Percentiles rank a stretch among this genome's conserved stretches.
Conservation (phyloP, 1,140 invertebrate species). For the Drosophila pseudoobscura region DNA sequence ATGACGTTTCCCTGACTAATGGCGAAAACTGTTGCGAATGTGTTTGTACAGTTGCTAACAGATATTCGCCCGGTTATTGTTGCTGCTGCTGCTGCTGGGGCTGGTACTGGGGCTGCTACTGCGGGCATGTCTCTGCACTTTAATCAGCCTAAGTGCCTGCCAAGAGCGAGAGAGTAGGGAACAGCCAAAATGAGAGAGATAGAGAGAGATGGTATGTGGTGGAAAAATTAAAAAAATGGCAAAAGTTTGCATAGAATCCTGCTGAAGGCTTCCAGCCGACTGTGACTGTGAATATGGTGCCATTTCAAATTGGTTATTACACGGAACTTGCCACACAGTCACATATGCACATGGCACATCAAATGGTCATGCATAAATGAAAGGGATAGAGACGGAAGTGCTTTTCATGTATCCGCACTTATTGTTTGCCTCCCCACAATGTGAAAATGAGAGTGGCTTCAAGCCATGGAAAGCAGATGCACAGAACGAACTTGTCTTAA, state of each 20-base stretch:
- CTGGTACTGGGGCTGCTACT: constrained; percentile 17
- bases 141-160: constrained; percentile 76
- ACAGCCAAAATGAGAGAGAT: constrained; percentile 11
- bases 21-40: constrained; percentile 43
- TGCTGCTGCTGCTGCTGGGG: constrained; percentile 20
- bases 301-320: constrained; percentile 77
- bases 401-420: constrained; percentile 20
- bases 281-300: constrained; percentile 8
- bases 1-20: constrained; percentile 43
- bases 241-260: constrained; percentile 56
- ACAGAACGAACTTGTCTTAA: neutral
- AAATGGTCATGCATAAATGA: constrained; percentile 56
- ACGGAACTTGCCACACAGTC: constrained; percentile 30
- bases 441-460: constrained; percentile 5
- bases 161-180: constrained; percentile 10
- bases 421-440: constrained; percentile 13
- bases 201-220: neutral
- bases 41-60: constrained; percentile 13
- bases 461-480: neutral
- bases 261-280: constrained; percentile 8
- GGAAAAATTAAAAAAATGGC: constrained; percentile 68
- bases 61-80: constrained; percentile 47
- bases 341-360: constrained; percentile 2
- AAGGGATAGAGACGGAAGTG: constrained; percentile 6
- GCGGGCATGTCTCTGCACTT: constrained; percentile 67